These are phyloP conservation scores for Aphidius gifuensis DNA, from an alignment of 1,140 invertebrate genomes.

Conservation along the genomic window DNA sequence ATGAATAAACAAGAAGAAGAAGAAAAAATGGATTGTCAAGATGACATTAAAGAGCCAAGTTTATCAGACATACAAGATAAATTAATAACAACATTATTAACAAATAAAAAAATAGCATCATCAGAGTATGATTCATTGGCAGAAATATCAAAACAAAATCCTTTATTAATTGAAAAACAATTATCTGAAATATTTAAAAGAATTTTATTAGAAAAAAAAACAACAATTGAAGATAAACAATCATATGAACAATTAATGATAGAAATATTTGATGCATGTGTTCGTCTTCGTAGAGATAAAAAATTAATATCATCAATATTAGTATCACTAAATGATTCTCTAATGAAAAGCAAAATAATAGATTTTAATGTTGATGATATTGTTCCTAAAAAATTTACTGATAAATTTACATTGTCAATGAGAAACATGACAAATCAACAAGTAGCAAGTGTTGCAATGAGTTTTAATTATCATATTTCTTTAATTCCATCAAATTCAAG, in stretches of 20 bases:
- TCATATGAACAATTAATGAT: constrained; percentile 34
- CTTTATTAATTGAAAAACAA: constrained; percentile 41
- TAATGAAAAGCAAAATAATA: constrained; percentile 4
- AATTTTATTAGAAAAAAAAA: constrained; percentile 32
- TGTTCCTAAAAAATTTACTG: constrained; percentile 24
- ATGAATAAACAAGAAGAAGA: no score
- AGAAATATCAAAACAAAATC: constrained; percentile 41
- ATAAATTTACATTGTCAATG: constrained; percentile 26
- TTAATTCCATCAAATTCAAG: constrained; percentile 19
- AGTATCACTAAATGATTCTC: constrained; percentile 23
- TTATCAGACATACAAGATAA: no score
- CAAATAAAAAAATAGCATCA: background rate
- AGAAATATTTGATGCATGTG: constrained; percentile 24
- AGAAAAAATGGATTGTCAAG: no score
- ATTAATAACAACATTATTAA: no score
- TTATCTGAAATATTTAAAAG: constrained; percentile 34
- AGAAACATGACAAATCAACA: constrained; percentile 26
- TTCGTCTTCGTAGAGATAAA: constrained; percentile 30
- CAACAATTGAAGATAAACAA: constrained; percentile 13
- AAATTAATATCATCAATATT: constrained; percentile 34
- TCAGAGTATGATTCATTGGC: constrained; percentile 35
- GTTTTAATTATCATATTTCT: constrained; percentile 32
- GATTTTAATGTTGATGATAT: constrained; percentile 13
- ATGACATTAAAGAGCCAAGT: no score
- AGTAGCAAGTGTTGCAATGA: constrained; percentile 24